Evolutionary conservation across 2,113 vertebrate genomes (phyloP).

Genomic region (Tachycineta bicolor): DNA sequence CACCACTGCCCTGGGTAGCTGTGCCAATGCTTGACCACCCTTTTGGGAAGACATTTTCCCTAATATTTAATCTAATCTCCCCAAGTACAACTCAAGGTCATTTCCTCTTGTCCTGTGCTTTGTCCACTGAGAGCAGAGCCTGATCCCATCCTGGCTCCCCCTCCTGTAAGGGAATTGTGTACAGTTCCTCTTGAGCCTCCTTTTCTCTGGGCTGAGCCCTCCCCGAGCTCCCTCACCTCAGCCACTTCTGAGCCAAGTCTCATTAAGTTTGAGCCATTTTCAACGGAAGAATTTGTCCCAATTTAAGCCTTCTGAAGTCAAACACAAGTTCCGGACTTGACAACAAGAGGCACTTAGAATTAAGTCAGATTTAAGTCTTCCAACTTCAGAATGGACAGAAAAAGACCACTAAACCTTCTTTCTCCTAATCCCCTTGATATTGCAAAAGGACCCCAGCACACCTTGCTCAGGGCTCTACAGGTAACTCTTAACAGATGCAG

Average conservation of each 20-base stretch:
- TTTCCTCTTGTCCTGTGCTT: neutral
- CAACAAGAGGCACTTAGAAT: neutral
- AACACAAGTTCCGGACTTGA: neutral
- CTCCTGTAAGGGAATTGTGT: neutral
- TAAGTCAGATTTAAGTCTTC: neutral
- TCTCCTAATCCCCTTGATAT: neutral
- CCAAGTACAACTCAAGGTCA: accelerated
- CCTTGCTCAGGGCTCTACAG: neutral
- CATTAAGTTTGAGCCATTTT: neutral
- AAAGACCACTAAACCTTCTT: neutral
- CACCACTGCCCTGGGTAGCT: neutral
- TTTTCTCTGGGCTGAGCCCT: neutral
- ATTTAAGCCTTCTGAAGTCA: neutral
- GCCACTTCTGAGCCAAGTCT: neutral
- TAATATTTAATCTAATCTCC: neutral
- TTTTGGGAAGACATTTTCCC: neutral
- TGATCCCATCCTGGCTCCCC: neutral
- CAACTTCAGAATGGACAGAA: neutral
- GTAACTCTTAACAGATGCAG: neutral
- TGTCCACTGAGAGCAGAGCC: neutral
- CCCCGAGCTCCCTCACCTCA: too few relatives aligned
- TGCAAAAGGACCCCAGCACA: neutral
- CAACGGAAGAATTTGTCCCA: neutral
- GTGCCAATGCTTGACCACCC: neutral
- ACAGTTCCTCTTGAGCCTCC: neutral